Evolutionary conservation across 2,113 vertebrate genomes (phyloP).

Genomic region (Calypte anna): DNA sequence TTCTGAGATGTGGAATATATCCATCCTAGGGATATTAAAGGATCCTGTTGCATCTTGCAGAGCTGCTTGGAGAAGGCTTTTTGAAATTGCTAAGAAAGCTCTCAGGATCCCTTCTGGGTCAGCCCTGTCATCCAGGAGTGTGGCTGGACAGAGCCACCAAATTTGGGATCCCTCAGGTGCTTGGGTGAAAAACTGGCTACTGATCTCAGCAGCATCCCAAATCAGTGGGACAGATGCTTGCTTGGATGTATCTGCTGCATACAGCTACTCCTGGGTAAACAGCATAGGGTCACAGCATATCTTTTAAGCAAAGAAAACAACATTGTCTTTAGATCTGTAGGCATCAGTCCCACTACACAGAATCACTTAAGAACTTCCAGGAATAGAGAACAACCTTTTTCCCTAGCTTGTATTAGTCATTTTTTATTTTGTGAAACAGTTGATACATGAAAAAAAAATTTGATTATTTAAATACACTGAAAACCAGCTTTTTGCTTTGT

Average conservation of each 20-base stretch:
- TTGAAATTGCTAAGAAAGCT: neutral
- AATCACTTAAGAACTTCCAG: neutral
- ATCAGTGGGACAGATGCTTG: neutral
- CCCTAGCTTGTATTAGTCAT: neutral
- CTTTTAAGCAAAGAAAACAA: neutral
- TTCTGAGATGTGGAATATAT: neutral
- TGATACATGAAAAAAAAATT: neutral
- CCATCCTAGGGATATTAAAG: neutral
- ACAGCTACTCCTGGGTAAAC: neutral
- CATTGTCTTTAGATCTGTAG: neutral
- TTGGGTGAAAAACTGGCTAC: neutral
- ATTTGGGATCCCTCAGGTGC: neutral
- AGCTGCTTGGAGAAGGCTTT: neutral
- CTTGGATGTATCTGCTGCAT: neutral
- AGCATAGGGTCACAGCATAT: neutral
- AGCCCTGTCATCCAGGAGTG: neutral
- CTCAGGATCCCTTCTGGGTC: neutral
- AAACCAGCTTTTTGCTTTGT: neutral
- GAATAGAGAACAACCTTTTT: neutral
- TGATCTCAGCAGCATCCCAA: neutral
- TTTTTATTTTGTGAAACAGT: conserved; percentile 6
- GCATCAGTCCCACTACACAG: neutral
- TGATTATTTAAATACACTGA: neutral
- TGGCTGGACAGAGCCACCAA: neutral
- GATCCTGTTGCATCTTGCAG: neutral